These are phyloP conservation scores for Perca schrenkii DNA, from an alignment of 2,113 vertebrate genomes.

Conservation along the genomic window DNA sequence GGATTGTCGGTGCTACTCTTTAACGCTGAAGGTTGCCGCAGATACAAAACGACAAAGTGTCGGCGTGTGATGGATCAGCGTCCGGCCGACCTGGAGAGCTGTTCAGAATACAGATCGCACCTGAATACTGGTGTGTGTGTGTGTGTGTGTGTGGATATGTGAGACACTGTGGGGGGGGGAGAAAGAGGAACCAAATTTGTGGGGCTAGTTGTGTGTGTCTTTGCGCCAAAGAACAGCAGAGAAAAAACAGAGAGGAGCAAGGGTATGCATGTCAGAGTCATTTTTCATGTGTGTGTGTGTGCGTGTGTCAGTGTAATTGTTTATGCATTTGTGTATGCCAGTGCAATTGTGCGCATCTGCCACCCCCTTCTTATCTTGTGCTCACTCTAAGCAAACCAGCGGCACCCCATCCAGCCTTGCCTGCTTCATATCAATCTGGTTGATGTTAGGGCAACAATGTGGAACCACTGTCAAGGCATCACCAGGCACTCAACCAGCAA, in stretches of 20 bases:
- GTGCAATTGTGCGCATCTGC: constrained; percentile 48
- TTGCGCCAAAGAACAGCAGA: constrained; percentile 19
- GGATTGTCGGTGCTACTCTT: constrained; percentile 52
- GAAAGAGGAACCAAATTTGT: constrained; percentile 15
- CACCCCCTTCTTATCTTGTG: constrained; percentile 51
- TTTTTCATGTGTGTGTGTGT: constrained; percentile 11
- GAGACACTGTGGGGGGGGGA: constrained; percentile 25
- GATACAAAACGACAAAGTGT: constrained; percentile 76
- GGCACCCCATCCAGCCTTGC: constrained; percentile 23
- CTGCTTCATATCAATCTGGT: constrained; percentile 59
- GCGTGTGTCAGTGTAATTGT: constrained; percentile 36
- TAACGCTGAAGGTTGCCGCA: constrained; percentile 71
- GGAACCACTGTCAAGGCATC: constrained; percentile 58
- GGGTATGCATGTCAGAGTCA: constrained; percentile 31
- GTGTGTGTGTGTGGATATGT: neutral
- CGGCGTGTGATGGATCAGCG: constrained; percentile 78
- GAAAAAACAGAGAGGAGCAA: constrained; percentile 24
- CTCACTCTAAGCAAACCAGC: constrained; percentile 54
- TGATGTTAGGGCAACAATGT: constrained; percentile 61
- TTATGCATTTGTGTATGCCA: constrained; percentile 38
- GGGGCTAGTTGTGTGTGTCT: constrained; percentile 31
- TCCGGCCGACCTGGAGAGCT: constrained; percentile 72
- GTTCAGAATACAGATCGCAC: constrained; percentile 71
- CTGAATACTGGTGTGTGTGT: constrained; percentile 64
- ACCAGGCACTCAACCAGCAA: constrained; percentile 43